A percentile compares a stretch with the other conserved stretches of the same genome.
phyloP scores from a whole-genome alignment of 1,140 invertebrate genomes.

The Diorhabda carinulata region DNA sequence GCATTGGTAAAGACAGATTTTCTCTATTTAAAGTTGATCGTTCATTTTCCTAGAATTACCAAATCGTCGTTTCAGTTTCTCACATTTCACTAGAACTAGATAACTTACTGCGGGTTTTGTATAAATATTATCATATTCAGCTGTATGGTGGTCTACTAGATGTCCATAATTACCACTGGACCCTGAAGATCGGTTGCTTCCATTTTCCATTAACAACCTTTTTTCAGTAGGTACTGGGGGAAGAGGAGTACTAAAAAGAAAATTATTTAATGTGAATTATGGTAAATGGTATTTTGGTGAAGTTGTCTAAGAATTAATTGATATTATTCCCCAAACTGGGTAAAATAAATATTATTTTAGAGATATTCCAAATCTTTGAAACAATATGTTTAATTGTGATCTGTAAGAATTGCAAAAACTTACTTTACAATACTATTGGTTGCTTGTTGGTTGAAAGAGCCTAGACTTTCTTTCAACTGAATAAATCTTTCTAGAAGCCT shows the following conservation, averaged over 20 bases:
- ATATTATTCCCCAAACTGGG: neutral
- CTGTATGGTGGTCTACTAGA: constrained; percentile 42
- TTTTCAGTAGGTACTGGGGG: constrained; percentile 65
- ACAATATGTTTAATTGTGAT: neutral
- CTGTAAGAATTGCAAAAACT: constrained; percentile 27
- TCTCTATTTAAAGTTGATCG: constrained; percentile 36
- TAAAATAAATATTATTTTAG: neutral
- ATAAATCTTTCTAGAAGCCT: constrained; percentile 80
- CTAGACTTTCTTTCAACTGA: constrained; percentile 70
- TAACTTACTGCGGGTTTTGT: constrained; percentile 51
- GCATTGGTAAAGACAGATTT: constrained; percentile 43
- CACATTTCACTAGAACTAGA: neutral
- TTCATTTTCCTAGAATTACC: constrained; percentile 28
- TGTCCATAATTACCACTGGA: constrained; percentile 50
- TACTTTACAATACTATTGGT: constrained; percentile 76
- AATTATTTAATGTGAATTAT: constrained; percentile 7
- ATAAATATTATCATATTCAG: constrained; percentile 63
- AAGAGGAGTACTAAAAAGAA: constrained; percentile 60
- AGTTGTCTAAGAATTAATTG: too few relatives aligned
- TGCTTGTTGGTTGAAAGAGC: constrained; percentile 61
- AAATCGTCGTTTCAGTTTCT: neutral
- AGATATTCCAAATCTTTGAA: neutral
- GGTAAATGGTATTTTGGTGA: neutral
- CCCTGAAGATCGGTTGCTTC: constrained; percentile 48
- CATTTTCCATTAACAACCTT: constrained; percentile 40